Conservation (phyloP, 2,797 vertebrate species). For the Poecile montanus region DNA sequence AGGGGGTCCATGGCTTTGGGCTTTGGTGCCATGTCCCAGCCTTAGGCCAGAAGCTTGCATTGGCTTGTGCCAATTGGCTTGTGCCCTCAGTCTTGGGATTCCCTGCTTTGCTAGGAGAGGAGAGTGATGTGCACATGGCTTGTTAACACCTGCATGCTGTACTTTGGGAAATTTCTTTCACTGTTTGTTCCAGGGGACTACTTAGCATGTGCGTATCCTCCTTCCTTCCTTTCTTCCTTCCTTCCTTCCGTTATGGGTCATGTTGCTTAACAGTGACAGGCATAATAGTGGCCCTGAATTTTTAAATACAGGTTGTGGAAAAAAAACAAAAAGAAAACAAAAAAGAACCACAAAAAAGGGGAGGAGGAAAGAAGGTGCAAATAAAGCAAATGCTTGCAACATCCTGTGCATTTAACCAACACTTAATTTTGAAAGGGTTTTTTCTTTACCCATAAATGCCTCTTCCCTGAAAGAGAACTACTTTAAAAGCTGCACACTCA, state of each 20-base stretch:
- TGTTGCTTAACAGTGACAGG: background rate
- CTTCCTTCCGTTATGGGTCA: background rate
- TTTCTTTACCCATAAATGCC: background rate
- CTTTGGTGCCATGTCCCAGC: accelerated
- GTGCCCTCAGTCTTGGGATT: accelerated
- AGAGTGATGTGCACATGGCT: accelerated
- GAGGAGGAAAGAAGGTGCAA: background rate
- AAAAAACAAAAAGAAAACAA: background rate
- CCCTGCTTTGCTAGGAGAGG: background rate
- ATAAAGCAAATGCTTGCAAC: background rate
- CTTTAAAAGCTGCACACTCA: background rate
- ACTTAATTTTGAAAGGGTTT: background rate
- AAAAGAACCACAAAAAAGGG: background rate
- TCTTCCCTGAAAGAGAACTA: background rate
- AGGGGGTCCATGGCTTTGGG: accelerated
- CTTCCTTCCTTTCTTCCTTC: background rate
- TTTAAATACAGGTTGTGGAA: background rate
- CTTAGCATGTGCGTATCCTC: accelerated
- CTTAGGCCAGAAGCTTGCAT: background rate
- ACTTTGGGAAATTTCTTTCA: background rate
- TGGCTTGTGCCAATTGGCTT: too few relatives aligned
- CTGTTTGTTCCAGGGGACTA: background rate
- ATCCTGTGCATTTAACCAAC: background rate
- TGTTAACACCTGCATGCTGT: background rate
- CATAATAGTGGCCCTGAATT: background rate